Base-by-base conservation (phyloP, 2,797 vertebrate species). In the Chaetodon trifasciatus region DNA sequence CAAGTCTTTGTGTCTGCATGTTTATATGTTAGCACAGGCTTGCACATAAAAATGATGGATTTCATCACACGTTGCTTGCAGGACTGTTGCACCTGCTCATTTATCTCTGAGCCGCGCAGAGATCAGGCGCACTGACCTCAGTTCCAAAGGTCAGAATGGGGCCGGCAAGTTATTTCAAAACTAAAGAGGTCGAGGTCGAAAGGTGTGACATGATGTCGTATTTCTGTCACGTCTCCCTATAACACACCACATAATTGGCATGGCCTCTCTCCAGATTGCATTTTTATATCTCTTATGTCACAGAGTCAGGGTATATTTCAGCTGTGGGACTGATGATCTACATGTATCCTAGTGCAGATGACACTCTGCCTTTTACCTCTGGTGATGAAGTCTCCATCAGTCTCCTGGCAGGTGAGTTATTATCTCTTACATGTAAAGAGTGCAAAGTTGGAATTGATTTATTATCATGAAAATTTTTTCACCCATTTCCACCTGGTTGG, bases 171-270 rank as follows among this genome's bases (percentile, higher is more conserved):
- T 88, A 87, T 87, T 87, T 87, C 64, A 69, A 88, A 79, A 35
- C 64, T 58, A 64, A 77, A 79, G 83, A 74, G 82, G 84, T 79
- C 80, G 76, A 73, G 88, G 90, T 93, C 76, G 52, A 86, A 91
- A 74, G 55, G 55, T 70, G 55, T 68, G 71, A 77, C 49, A 32
- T 32, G 17, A 78, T 52, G 83, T 82, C 49, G 39, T 91, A 92
- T 90, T 91, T 90, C 85, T 89, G 76, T 89, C 87, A 84, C 42
- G n/a, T 82, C 39, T 11, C 60, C 55, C 53, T 9, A 42, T 88
- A 79, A 82, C 64, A 69, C 65, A 17, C 57, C 60, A 62, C 77
- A 66, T 87, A 85, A 91, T 79, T 75, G 79, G 88, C 78, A 79
- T n/a, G 15, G 52, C 66, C n/a, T 24, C 66, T 82, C 58, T 78